These are phyloP conservation scores for Gopherus flavomarginatus DNA, from an alignment of 2,113 vertebrate species.

Conservation along the genomic window DNA sequence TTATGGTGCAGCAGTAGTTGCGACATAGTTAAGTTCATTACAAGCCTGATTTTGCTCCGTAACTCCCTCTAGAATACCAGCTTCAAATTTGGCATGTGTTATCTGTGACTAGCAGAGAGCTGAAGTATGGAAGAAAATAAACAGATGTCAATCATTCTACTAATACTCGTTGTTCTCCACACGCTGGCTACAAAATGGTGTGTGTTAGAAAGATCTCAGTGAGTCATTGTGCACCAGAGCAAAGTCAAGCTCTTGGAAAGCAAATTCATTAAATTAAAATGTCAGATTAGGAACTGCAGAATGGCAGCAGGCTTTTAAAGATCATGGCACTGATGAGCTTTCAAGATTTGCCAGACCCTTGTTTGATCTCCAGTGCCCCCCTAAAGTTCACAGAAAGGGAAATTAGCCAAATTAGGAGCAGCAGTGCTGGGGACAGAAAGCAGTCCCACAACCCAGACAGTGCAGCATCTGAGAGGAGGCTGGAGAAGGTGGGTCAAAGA, in stretches of 20 bases:
- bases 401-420: background rate
- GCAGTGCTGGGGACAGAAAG: background rate
- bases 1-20: conserved; percentile 22
- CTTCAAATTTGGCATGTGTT: conserved; percentile 8
- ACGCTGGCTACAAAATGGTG: conserved; percentile 16
- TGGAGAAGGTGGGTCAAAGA: background rate
- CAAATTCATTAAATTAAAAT: background rate
- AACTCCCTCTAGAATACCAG: background rate
- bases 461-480: background rate
- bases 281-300: conserved; percentile 18
- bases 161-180: conserved; percentile 8
- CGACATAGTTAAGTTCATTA: conserved; percentile 34
- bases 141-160: conserved; percentile 21
- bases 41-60: conserved; percentile 38
- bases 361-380: background rate
- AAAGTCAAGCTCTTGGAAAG: conserved; percentile 13
- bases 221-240: background rate
- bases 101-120: background rate
- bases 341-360: background rate
- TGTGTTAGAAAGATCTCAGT: conserved; percentile 30
- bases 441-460: background rate
- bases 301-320: background rate
- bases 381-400: background rate
- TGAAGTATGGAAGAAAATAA: conserved; percentile 34
- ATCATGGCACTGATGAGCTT: background rate